A percentile compares a stretch with the other conserved stretches of the same genome.
Evolutionary conservation across 2,113 vertebrate species (phyloP).

Genomic region (Geococcyx californianus): DNA sequence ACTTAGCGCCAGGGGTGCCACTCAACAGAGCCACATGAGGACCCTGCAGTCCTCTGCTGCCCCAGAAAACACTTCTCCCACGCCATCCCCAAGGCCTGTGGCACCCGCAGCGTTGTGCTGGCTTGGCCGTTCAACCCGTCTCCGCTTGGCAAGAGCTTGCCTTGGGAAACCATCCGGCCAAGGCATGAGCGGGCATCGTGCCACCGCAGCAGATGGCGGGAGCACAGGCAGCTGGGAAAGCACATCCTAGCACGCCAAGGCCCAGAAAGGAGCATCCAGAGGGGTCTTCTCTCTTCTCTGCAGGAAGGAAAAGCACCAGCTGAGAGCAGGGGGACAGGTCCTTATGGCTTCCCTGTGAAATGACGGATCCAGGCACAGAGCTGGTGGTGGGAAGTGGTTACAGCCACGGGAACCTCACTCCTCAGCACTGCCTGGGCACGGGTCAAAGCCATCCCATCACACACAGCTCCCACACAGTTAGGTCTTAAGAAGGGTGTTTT

Average conservation of each 20-base stretch:
- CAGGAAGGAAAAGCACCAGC: background rate
- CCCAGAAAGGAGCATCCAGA: background rate
- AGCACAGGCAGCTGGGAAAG: background rate
- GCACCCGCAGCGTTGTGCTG: rapidly evolving
- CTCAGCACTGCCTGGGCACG: background rate
- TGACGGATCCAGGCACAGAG: rapidly evolving
- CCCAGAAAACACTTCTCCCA: background rate
- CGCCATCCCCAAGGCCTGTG: rapidly evolving
- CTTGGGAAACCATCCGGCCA: background rate
- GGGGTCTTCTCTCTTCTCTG: background rate
- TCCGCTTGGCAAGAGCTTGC: background rate
- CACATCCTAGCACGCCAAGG: background rate
- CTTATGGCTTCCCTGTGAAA: background rate
- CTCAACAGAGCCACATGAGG: background rate
- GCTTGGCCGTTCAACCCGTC: background rate
- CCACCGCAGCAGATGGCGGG: background rate
- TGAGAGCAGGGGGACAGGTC: background rate
- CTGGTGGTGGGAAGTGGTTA: background rate
- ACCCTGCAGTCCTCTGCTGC: background rate
- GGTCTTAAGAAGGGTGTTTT: background rate
- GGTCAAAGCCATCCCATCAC: background rate
- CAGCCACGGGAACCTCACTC: rapidly evolving
- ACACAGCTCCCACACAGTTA: background rate
- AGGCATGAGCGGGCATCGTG: background rate
- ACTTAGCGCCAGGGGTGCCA: background rate